phyloP scores from a whole-genome alignment of 2,797 vertebrate species.

The Uromys caudimaculatus region DNA sequence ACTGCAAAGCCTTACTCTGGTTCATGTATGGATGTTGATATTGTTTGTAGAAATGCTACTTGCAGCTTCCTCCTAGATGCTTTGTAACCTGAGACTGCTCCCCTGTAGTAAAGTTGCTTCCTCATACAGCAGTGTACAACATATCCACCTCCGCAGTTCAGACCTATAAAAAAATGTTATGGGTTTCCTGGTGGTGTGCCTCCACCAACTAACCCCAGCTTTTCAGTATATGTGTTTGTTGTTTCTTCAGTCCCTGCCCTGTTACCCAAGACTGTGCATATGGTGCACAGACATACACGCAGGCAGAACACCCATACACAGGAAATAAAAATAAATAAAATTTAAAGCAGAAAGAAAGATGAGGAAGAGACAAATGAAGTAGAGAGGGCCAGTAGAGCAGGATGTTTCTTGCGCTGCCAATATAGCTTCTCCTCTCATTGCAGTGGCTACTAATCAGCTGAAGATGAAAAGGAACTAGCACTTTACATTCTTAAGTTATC shows the following conservation, averaged over 20 bases:
- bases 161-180: background rate
- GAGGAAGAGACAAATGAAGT: background rate
- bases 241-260: background rate
- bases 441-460: slow-evolving; percentile 18
- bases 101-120: background rate
- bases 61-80: background rate
- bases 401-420: background rate
- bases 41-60: background rate
- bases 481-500: slow-evolving; percentile 41
- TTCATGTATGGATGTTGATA: background rate
- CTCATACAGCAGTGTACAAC: background rate
- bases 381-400: background rate
- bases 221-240: background rate
- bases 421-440: background rate
- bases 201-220: background rate
- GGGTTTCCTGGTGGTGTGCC: background rate
- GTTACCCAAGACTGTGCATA: background rate
- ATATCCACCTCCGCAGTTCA: background rate
- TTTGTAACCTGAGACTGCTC: background rate
- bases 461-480: slow-evolving; percentile 45
- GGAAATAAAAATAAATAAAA: background rate
- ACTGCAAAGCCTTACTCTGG: background rate
- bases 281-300: background rate
- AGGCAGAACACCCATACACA: background rate
- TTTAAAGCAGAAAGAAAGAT: background rate